Evolutionary conservation across 2,797 vertebrate species (phyloP).

Genomic region (Lithobates pipiens): DNA sequence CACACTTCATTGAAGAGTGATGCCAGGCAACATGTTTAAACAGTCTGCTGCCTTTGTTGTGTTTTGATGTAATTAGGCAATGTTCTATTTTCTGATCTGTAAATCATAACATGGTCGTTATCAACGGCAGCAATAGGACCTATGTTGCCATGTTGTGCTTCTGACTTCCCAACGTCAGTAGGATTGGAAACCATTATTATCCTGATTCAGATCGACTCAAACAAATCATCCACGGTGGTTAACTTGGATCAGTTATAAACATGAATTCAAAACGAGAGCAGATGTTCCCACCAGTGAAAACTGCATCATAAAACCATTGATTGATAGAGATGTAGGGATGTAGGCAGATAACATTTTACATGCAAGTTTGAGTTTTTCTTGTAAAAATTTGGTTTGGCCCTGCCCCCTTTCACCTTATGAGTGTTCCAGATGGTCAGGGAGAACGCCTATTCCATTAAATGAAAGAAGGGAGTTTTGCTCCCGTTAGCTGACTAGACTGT

Average conservation of each 20-base stretch:
- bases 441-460: too few relatives aligned
- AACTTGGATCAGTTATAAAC: too few relatives aligned
- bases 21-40: constrained; percentile 30
- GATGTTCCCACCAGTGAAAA: too few relatives aligned
- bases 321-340: too few relatives aligned
- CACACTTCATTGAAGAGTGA: constrained; percentile 3
- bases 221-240: background rate
- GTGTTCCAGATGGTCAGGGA: too few relatives aligned
- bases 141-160: background rate
- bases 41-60: background rate
- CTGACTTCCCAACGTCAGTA: background rate
- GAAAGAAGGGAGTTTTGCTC: too few relatives aligned
- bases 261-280: too few relatives aligned
- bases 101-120: constrained; percentile 12
- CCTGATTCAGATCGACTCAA: background rate
- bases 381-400: too few relatives aligned
- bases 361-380: too few relatives aligned
- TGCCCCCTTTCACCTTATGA: too few relatives aligned
- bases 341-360: too few relatives aligned
- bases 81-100: constrained; percentile 5
- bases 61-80: constrained; percentile 30
- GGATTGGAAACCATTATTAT: background rate
- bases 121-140: background rate
- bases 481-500: too few relatives aligned
- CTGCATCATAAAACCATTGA: background rate